Evolutionary conservation across 1,140 invertebrate genomes (phyloP).

Genomic region (Lamellibrachia luymesi): DNA sequence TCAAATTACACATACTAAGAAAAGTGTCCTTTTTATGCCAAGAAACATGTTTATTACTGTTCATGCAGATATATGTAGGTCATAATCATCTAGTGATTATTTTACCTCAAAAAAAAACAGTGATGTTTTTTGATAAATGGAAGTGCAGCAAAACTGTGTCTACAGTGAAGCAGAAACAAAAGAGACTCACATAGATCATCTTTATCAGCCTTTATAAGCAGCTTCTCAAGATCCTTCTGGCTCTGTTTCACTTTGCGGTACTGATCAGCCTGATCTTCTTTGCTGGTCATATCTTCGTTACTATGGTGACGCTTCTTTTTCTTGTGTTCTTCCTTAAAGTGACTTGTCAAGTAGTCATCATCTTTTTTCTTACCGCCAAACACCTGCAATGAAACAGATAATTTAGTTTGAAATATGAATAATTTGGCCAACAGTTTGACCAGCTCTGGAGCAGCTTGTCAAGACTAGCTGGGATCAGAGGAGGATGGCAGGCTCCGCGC

Average conservation of each 20-base stretch:
- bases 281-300: constrained; percentile 19
- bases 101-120: no score
- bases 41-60: background rate
- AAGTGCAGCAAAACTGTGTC: background rate
- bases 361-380: constrained; percentile 22
- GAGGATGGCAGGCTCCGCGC: no score
- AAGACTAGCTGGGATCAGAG: no score
- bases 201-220: constrained; percentile 42
- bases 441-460: no score
- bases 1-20: background rate
- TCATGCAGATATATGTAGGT: background rate
- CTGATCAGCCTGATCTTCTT: constrained; percentile 27
- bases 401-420: background rate
- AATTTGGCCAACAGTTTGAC: no score
- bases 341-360: constrained; percentile 23
- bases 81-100: background rate
- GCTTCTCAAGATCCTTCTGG: constrained; percentile 41
- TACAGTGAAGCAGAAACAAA: background rate
- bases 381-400: constrained; percentile 6
- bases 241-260: constrained; percentile 28
- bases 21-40: background rate
- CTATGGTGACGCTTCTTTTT: background rate
- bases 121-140: background rate
- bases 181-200: constrained; percentile 38
- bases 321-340: constrained; percentile 9